Conservation (phyloP, 2,888 invertebrate genomes). For the Cantharis lateralis region DNA sequence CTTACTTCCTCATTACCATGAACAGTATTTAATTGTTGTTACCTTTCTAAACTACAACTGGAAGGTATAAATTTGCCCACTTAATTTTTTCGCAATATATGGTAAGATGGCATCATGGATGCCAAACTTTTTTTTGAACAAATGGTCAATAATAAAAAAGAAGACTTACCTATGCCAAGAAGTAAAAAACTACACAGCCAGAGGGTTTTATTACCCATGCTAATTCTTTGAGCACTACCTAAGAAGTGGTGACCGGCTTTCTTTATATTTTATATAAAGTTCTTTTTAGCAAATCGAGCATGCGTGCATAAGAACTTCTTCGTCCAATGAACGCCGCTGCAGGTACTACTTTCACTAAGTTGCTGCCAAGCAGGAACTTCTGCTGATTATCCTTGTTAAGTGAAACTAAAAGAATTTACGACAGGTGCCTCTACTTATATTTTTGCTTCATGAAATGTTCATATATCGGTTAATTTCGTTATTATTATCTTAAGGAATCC, state of each 20-base stretch:
- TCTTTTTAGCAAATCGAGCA: conserved; percentile 49
- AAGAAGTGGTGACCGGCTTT: conserved; percentile 54
- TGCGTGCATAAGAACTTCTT: conserved; percentile 43
- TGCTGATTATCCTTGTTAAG: conserved; percentile 34
- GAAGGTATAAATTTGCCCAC: neutral
- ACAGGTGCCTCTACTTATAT: conserved; percentile 55
- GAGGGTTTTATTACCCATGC: conserved; percentile 55
- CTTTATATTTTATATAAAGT: conserved; percentile 57
- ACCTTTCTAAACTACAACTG: neutral
- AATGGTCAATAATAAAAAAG: conserved; percentile 19
- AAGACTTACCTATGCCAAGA: conserved; percentile 54
- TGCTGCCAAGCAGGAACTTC: conserved; percentile 29
- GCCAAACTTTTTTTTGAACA: conserved; percentile 5
- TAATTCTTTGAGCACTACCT: conserved; percentile 54
- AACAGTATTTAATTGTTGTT: conserved; percentile 5
- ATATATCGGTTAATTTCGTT: conserved; percentile 11
- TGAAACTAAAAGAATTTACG: conserved; percentile 46
- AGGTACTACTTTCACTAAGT: conserved; percentile 50
- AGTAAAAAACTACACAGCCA: conserved; percentile 57
- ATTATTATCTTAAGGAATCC: neutral
- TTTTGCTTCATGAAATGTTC: conserved; percentile 27
- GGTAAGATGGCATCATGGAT: neutral
- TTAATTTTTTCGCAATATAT: neutral
- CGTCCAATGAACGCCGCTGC: conserved; percentile 37
- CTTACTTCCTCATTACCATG: neutral